A percentile compares a stretch with the other conserved stretches of the same genome.
Conservation (phyloP, 2,797 vertebrate genomes). For the Tragopan temminckii region DNA sequence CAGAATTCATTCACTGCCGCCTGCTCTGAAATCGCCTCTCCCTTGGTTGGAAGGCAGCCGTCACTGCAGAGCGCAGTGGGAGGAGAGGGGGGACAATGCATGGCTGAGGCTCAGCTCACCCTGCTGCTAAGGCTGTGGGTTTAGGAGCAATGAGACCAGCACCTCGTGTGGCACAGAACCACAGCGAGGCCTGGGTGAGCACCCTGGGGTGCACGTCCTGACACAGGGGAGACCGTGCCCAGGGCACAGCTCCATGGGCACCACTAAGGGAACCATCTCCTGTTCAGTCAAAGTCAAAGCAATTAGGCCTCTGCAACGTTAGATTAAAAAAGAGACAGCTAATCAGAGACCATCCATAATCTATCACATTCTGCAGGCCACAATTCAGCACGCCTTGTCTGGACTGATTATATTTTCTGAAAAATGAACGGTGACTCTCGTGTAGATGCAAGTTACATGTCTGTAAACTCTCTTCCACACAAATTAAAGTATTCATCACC, state of each 20-base stretch:
- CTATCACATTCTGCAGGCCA: background rate
- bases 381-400: constrained; percentile 15
- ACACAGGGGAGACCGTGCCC: accelerated
- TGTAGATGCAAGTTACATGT: background rate
- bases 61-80: background rate
- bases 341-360: background rate
- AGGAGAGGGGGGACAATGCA: background rate
- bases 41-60: background rate
- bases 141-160: background rate
- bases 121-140: background rate
- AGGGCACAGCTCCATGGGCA: accelerated
- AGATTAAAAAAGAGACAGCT: constrained; percentile 43
- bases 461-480: background rate
- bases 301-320: background rate
- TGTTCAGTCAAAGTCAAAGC: constrained; percentile 35
- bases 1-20: constrained; percentile 48
- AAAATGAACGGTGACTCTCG: constrained; percentile 28
- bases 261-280: background rate
- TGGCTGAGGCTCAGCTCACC: background rate
- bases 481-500: constrained; percentile 30
- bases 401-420: background rate
- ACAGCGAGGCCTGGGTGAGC: accelerated
- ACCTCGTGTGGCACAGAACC: background rate
- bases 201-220: accelerated
- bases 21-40: constrained; percentile 30